Base-by-base conservation (phyloP, 2,797 vertebrate genomes). In the Danionella dracula region DNA sequence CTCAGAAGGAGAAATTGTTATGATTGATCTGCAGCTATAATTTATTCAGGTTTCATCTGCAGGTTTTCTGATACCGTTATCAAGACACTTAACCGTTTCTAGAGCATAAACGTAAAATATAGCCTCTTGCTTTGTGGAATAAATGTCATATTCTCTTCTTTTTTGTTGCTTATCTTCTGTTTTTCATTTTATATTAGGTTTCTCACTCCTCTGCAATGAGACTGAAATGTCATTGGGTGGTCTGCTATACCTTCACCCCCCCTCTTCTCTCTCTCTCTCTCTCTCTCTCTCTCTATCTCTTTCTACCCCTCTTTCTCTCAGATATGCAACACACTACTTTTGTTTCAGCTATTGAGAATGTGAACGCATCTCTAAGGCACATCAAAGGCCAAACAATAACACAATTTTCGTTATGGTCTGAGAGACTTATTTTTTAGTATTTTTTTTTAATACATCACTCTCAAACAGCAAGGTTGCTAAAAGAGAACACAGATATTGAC, bases 81-180 rank as follows among this genome's bases (percentile, higher is more conserved):
- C 57, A 46, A 21, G 42, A 46, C 31, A 23, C 19, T 35, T 35
- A 34, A 35, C 42, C 46, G 29, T 35, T n/a, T 23, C 27, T 19
- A 17, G 27, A 59, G 27, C 12, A n/a, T 38, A 1, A 9, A 57
- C 40, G 40, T 45, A 0, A 46, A 59, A 35, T 45, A 17, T 46
- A 59, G 15, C 42, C 57, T 46, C 41, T 46, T 21, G 13, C 31
- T 59, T 13, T 35, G 57, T 34, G 12, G 35, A 9, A 59, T 27
- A 59, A 59, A 59, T 59, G 57, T 11, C 42, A 59, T 34, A 45
- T 46, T 59, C 12, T 34, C 5, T n/a, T n/a, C n/a, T 59, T 46
- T 17, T 35, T 34, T 5, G 17, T 15, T 2, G n/a, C 41, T 59
- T 59, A 59, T 59, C 56, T 20, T 32, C 42, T 45, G 56, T 20